Evolutionary conservation across 2,113 vertebrate species (phyloP), one percentile per base, ranked within the genome.

Genomic region (Hippopotamus amphibius): DNA sequence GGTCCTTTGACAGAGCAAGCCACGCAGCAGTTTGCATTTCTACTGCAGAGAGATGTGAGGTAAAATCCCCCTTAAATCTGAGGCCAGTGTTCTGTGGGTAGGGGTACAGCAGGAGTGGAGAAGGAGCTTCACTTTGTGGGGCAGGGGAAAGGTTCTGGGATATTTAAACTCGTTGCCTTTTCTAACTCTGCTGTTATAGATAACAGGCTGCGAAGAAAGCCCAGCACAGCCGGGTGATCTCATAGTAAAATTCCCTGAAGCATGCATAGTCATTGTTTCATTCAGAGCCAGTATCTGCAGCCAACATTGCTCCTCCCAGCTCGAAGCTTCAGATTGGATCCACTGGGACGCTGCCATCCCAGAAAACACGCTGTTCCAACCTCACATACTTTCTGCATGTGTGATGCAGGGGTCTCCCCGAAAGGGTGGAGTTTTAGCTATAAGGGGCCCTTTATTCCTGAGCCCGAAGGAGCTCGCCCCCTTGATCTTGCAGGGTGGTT

Each of bases 181-280:
- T 69, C 87, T 81, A 80, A 81, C 53, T 95, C 41, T n/a, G 84
- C 41, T n/a, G 12, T 89, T 96, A 72, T 2, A 97, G 97, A 98
- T 96, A 98, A 91, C 92, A 92, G 53, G 46, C 83, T 92, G 68
- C 65, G 80, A 77, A 95, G 90, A 97, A 79, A 96, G 76, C 91
- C 93, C 71, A 24, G 61, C 72, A 50, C 85, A 95, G 96, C 59
- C 48, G 5, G 53, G 92, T 98, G 97, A 98, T 50, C 97, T 98
- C 98, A 98, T 96, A 95, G 93, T 76, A 91, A 91, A 97, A 97
- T 97, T 97, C 98, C 98, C 98, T 97, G 81, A 98, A 96, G 98
- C 92, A 84, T 84, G 93, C 97, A 96, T 53, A 98, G 97, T 98
- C 97, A 97, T 95, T 97, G 97, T 97, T 97, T 97, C 94, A 82